Evolutionary conservation across 2,888 invertebrate species (phyloP).

Genomic region (Amphipyra tragopoginis): DNA sequence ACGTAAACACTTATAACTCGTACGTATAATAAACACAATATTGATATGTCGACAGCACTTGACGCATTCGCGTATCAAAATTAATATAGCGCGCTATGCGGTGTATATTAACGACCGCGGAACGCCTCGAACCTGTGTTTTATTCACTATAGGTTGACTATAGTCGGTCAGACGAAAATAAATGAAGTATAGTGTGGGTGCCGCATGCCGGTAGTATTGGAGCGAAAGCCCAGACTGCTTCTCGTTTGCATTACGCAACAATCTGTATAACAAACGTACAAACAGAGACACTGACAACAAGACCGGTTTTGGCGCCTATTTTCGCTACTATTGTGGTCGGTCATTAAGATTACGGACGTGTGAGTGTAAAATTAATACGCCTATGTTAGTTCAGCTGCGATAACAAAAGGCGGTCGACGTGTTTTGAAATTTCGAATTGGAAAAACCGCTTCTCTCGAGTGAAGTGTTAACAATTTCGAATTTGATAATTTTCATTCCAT

Average conservation of each 20-base stretch:
- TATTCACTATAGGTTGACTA: constrained; percentile 58
- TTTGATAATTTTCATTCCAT: constrained; percentile 39
- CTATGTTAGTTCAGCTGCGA: constrained; percentile 79
- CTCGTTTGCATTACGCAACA: constrained; percentile 72
- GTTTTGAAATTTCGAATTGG: constrained; percentile 60
- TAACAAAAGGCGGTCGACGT: constrained; percentile 81
- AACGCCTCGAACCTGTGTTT: constrained; percentile 65
- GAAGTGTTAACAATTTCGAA: constrained; percentile 36
- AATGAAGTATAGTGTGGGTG: constrained; percentile 73
- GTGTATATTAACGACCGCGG: constrained; percentile 64
- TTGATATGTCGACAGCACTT: neutral
- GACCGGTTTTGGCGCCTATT: constrained; percentile 78
- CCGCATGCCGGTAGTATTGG: constrained; percentile 71
- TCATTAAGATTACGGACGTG: constrained; percentile 74
- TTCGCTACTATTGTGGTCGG: constrained; percentile 76
- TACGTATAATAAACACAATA: neutral
- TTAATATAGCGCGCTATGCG: constrained; percentile 56
- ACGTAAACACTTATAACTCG: neutral
- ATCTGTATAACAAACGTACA: constrained; percentile 64
- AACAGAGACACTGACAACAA: constrained; percentile 65
- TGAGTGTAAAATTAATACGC: constrained; percentile 71
- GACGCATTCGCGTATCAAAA: constrained; percentile 60
- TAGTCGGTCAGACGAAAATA: constrained; percentile 76
- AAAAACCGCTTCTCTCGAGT: constrained; percentile 39
- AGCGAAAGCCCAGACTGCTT: constrained; percentile 72